Conservation (phyloP, 2,113 vertebrate species). For the Heptranchias perlo region DNA sequence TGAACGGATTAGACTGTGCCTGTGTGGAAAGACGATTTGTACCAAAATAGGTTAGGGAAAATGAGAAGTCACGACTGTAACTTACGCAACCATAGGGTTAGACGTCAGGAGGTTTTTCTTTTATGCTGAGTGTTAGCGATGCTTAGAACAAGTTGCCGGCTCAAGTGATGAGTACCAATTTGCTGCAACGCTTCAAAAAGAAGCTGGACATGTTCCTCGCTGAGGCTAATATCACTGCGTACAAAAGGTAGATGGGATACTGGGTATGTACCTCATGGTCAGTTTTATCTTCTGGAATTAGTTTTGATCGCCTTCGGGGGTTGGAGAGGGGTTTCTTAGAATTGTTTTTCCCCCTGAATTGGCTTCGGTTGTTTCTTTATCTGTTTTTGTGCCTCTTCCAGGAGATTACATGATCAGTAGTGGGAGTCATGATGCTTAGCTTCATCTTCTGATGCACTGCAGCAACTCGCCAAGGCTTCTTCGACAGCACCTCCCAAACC, state of each 20-base stretch:
- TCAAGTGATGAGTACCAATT: neutral
- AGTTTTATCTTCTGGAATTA: neutral
- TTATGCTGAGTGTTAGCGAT: neutral
- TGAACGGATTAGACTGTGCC: neutral
- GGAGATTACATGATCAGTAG: too few relatives aligned
- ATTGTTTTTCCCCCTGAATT: neutral
- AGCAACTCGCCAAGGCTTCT: too few relatives aligned
- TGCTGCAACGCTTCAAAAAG: neutral
- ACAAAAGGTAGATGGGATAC: too few relatives aligned
- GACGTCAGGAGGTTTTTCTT: neutral
- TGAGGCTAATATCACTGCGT: neutral
- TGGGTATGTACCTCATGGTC: neutral
- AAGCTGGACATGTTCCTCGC: neutral
- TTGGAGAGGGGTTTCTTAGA: neutral
- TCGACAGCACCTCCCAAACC: too few relatives aligned
- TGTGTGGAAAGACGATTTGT: neutral
- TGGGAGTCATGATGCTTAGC: neutral
- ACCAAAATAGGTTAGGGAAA: neutral
- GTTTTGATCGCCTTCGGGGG: neutral
- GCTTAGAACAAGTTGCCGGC: neutral
- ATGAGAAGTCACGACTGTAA: neutral
- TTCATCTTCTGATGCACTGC: too few relatives aligned
- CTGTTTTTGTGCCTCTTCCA: neutral
- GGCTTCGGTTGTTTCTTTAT: neutral
- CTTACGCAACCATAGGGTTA: neutral